A percentile compares a stretch with the other conserved stretches of the same genome.
Evolutionary conservation across 2,888 invertebrate species (phyloP).

Genomic region (Lacanobia wlatinum): DNA sequence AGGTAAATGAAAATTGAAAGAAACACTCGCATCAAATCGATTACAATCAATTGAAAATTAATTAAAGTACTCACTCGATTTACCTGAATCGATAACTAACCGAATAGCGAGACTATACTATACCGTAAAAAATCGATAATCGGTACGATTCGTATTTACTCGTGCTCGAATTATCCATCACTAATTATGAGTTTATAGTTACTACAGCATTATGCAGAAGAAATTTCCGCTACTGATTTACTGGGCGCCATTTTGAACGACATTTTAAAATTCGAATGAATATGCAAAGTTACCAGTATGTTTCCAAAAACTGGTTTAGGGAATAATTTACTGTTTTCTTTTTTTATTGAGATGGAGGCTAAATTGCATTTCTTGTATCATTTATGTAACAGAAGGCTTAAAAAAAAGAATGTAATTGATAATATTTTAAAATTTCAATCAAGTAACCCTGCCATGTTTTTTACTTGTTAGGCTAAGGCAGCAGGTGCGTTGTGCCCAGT

Average conservation of each 20-base stretch:
- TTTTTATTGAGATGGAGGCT: neutral
- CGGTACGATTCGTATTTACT: conserved; percentile 71
- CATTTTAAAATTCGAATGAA: conserved; percentile 87
- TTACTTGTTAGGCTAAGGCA: conserved; percentile 73
- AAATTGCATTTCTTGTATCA: neutral
- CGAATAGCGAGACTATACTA: conserved; percentile 74
- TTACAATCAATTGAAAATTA: conserved; percentile 74
- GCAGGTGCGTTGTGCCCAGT: conserved; percentile 84
- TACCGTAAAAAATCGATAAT: conserved; percentile 84
- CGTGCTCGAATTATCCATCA: conserved; percentile 82
- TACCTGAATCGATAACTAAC: conserved; percentile 68
- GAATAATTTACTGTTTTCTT: conserved; percentile 11
- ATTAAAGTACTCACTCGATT: conserved; percentile 68
- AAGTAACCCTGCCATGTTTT: conserved; percentile 56
- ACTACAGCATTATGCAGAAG: conserved; percentile 84
- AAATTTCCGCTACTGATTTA: conserved; percentile 88
- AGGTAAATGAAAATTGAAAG: conserved; percentile 60
- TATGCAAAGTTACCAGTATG: conserved; percentile 58
- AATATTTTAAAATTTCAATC: conserved; percentile 24
- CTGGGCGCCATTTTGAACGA: conserved; percentile 85
- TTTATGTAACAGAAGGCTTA: neutral
- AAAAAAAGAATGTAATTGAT: conserved; percentile 4
- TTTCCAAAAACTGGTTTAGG: conserved; percentile 37
- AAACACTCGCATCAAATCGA: conserved; percentile 77
- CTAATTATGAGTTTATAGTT: conserved; percentile 88